These are phyloP conservation scores for Neomorphus geoffroyi DNA, from an alignment of 2,797 vertebrate genomes.

Conservation along the genomic window DNA sequence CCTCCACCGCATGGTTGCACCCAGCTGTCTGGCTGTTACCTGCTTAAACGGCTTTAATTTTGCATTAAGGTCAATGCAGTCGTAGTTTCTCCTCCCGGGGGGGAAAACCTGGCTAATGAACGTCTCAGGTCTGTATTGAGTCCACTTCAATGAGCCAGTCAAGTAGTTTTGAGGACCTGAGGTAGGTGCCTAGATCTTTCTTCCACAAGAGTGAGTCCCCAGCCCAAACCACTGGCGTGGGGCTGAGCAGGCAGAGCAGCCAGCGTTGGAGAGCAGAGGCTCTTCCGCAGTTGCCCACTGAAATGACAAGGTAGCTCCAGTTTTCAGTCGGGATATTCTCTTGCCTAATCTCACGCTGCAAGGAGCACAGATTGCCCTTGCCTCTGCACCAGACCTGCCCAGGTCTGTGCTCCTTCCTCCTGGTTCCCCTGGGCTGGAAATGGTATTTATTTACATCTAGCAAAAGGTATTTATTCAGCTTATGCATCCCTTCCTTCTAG, in stretches of 20 bases:
- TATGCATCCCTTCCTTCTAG: background rate
- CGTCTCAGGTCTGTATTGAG: background rate
- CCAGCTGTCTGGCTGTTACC: slow-evolving; percentile 58
- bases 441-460: background rate
- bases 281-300: background rate
- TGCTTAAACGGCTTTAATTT: slow-evolving; percentile 56
- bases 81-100: background rate
- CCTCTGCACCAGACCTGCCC: background rate
- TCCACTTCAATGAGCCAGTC: background rate
- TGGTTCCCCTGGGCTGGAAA: background rate
- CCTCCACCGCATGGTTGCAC: slow-evolving; percentile 27
- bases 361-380: background rate
- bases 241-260: background rate
- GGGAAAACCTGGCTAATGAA: slow-evolving; percentile 42
- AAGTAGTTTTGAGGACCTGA: background rate
- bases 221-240: accelerated
- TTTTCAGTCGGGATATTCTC: background rate
- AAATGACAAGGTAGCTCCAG: background rate
- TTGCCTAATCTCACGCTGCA: background rate
- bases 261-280: accelerated
- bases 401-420: background rate
- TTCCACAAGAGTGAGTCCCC: accelerated
- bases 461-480: background rate
- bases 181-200: background rate
- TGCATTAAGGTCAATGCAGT: slow-evolving; percentile 19